Conservation (phyloP, 2,888 invertebrate species). For the Mayetiola destructor region DNA sequence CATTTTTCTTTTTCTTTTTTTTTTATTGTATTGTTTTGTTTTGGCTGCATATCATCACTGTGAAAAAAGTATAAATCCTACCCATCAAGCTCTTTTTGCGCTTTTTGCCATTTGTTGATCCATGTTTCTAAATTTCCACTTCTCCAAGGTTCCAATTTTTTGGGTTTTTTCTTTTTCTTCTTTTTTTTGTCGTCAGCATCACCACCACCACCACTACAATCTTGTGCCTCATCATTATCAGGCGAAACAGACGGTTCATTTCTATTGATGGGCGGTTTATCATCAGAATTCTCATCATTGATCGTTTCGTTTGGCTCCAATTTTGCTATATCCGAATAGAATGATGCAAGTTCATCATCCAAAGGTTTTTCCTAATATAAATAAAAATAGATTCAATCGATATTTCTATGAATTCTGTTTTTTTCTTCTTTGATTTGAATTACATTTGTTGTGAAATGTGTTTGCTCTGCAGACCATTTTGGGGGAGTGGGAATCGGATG, state of each 20-base stretch:
- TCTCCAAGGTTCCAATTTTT: conserved; percentile 27
- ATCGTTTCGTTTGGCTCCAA: conserved; percentile 23
- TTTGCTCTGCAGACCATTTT: no score
- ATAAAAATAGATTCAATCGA: no score
- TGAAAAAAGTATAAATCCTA: no score
- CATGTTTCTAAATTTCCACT: conserved; percentile 12
- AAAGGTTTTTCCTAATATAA: neutral
- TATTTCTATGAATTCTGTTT: no score
- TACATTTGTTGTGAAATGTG: no score
- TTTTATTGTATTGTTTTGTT: no score
- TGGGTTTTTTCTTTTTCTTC: conserved; percentile 23
- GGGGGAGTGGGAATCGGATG: no score
- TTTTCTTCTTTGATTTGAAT: no score
- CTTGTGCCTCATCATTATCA: neutral
- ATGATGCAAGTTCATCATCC: conserved; percentile 38
- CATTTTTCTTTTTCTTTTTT: no score
- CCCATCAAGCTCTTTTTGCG: conserved; percentile 39
- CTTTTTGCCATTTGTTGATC: conserved; percentile 48
- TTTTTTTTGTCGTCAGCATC: neutral
- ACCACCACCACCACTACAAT: neutral
- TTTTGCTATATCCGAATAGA: conserved; percentile 46
- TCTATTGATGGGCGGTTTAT: conserved; percentile 3
- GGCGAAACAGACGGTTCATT: neutral
- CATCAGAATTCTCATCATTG: neutral
- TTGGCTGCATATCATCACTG: no score